Base-by-base conservation (phyloP, 2,113 vertebrate species). In the Gnathonemus echidnorhynchus region DNA sequence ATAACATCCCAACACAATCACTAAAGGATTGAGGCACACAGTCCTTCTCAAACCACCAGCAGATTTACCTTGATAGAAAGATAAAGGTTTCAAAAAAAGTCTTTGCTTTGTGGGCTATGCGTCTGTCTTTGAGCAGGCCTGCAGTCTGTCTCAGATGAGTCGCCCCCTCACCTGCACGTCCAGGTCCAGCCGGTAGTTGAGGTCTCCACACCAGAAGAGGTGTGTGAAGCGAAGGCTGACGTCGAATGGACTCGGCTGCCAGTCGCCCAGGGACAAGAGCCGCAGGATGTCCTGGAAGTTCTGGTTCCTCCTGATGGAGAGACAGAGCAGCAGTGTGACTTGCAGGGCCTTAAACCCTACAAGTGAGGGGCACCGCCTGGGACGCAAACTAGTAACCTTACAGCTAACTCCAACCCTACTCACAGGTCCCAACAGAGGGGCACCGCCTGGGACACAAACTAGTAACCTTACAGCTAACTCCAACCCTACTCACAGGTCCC, bases 121-220 rank as follows among this genome's bases (percentile, higher is more conserved):
- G 2, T 80, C 74, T 80, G 31, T 80, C 17, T 42, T 80, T 80
- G 9, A 80, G 15, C 74, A 42, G 31, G 13, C 39, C 10, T 2
- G 0, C 70, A 0, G 70, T 70, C 62, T 66, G n/a, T 66, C 62
- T 70, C 10, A 13, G 27, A 70, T 11, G n/a, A 27, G 21, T 52
- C 0, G 6, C 11, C 9, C 4, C 58, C 87, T 56, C 70, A 97
- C 96, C 96, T 96, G 95, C 5, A 96, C 95, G 0, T 96, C 96
- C 91, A 97, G 90, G 88, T 97, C 96, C 1, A 97, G 94, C 56
- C 96, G 93, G 91, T 97, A 97, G 93, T 97, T 97, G 70, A 97
- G 96, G 91, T 97, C 96, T 93, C 96, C 96, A 88, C 95, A 97
- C 96, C 96, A 97, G 91, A 97, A 96, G 58, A 97, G 96, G 90